Conservation (phyloP, 2,113 vertebrate genomes). For the Machaerirhynchus nigripectus region DNA sequence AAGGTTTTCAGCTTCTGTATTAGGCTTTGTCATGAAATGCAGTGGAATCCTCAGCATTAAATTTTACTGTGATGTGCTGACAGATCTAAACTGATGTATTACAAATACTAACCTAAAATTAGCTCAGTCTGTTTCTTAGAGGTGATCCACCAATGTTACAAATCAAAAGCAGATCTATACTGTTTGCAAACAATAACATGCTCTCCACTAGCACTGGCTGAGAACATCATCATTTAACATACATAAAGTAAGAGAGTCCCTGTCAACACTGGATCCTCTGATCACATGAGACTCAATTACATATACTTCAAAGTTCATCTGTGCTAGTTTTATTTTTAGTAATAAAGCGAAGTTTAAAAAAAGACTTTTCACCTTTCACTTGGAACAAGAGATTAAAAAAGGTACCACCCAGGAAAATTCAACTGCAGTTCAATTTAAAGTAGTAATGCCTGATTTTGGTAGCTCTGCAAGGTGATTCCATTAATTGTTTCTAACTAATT, state of each 20-base stretch:
- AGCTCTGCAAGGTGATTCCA: neutral
- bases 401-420: neutral
- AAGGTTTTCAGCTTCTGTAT: neutral
- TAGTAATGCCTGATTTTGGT: neutral
- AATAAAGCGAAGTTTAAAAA: neutral
- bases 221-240: neutral
- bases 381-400: neutral
- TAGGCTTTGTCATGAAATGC: neutral
- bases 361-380: neutral
- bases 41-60: neutral
- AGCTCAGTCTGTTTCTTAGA: neutral
- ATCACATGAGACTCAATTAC: neutral
- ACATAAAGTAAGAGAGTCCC: neutral
- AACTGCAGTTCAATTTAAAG: neutral
- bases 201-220: neutral
- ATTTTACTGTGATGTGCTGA: neutral
- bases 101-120: neutral
- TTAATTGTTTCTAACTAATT: neutral
- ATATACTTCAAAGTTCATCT: neutral
- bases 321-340: conserved; percentile 25
- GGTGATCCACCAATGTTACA: neutral
- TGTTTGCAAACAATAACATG: neutral
- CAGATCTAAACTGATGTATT: neutral
- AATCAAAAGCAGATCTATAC: neutral
- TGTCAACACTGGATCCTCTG: neutral